phyloP scores from a whole-genome alignment of 1,140 invertebrate genomes.

The Leptopilina clavipes region DNA sequence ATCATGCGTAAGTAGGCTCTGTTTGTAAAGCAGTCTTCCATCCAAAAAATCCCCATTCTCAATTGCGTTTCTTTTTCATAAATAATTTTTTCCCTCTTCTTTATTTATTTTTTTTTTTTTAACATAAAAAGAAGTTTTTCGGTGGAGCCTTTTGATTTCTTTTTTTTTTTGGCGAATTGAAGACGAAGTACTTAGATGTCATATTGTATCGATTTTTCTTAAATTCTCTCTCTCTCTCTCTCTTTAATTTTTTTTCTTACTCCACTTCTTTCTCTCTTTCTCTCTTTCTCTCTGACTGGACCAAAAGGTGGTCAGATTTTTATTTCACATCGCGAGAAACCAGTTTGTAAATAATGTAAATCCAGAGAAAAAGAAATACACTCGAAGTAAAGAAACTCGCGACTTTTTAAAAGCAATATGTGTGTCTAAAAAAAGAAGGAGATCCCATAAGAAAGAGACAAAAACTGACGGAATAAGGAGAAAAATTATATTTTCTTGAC shows the following conservation, averaged over 20 bases:
- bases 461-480: neutral
- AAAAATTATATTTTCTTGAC: neutral
- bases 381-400: conserved; percentile 44
- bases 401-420: conserved; percentile 62
- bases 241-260: conserved; percentile 42
- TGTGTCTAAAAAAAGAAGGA: no score
- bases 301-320: conserved; percentile 59
- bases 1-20: conserved; percentile 65
- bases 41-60: conserved; percentile 48
- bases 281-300: conserved; percentile 32
- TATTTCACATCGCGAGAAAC: conserved; percentile 66
- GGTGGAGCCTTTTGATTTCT: conserved; percentile 13
- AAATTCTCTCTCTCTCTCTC: neutral
- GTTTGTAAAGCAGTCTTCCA: conserved; percentile 63
- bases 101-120: conserved; percentile 37
- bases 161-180: conserved; percentile 9
- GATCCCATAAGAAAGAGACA: conserved; percentile 26
- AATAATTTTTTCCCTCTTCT: conserved; percentile 37
- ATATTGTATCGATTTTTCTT: conserved; percentile 19
- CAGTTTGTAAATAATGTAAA: conserved; percentile 70
- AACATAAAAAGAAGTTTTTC: conserved; percentile 13
- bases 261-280: conserved; percentile 43
- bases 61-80: conserved; percentile 48
- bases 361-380: conserved; percentile 59
- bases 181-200: conserved; percentile 2